phyloP scores from a whole-genome alignment of 2,113 vertebrate species.

The Serilophus lunatus region DNA sequence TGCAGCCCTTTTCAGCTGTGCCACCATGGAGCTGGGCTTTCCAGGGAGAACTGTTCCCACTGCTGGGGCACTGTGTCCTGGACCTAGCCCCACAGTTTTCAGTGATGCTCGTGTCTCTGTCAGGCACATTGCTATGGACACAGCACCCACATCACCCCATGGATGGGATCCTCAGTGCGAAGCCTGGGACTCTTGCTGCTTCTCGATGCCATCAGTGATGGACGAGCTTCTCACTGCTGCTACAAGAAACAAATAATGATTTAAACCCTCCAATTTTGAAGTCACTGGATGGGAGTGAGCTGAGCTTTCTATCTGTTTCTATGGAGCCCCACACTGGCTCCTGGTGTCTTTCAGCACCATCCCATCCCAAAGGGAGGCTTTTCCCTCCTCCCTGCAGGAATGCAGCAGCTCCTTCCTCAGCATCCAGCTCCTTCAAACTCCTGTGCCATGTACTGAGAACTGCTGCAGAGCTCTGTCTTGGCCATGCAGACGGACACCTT shows the following conservation, averaged over 20 bases:
- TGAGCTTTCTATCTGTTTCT: neutral
- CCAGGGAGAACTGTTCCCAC: neutral
- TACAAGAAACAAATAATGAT: neutral
- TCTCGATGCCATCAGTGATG: accelerated
- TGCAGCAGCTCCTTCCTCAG: neutral
- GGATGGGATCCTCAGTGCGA: neutral
- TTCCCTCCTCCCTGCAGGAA: neutral
- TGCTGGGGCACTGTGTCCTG: neutral
- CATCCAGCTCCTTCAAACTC: neutral
- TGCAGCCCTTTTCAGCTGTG: neutral
- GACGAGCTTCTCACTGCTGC: neutral
- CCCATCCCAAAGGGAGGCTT: neutral
- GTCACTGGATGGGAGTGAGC: neutral
- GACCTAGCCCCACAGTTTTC: neutral
- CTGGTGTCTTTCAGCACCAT: neutral
- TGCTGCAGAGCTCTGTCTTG: neutral
- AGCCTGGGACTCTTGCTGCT: neutral
- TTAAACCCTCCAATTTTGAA: neutral
- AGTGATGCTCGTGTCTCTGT: neutral
- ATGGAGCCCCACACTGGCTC: neutral
- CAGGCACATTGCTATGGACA: accelerated
- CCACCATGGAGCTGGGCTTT: neutral
- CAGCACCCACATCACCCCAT: neutral
- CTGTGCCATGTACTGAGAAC: accelerated
- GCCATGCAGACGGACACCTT: neutral